Percentiles rank a stretch among this genome's conserved stretches.
Conservation (phyloP, 2,888 invertebrate genomes). For the Mythimna lalbum region DNA sequence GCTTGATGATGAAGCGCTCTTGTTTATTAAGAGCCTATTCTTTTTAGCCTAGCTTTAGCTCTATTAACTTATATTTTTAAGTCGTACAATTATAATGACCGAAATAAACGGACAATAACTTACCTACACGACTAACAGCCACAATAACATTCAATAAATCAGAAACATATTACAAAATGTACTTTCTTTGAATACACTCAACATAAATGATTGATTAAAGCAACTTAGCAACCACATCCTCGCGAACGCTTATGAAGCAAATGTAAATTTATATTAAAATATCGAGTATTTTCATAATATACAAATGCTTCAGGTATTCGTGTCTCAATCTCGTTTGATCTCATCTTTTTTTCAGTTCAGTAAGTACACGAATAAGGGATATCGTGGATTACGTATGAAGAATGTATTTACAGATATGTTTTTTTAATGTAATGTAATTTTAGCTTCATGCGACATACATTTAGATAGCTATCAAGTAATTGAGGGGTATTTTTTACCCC, state of each 20-base stretch:
- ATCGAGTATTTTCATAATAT: slow-evolving; percentile 57
- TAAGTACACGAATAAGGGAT: slow-evolving; percentile 62
- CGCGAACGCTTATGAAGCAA: slow-evolving; percentile 35
- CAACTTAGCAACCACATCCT: slow-evolving; percentile 29
- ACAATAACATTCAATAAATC: background rate
- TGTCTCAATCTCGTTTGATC: slow-evolving; percentile 60
- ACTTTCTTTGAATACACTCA: background rate
- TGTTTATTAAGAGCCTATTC: too few species aligned
- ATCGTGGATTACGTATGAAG: slow-evolving; percentile 56
- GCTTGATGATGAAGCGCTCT: too few species aligned
- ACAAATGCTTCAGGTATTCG: slow-evolving; percentile 55
- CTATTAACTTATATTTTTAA: background rate
- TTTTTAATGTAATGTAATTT: slow-evolving; percentile 45
- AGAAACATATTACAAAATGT: background rate
- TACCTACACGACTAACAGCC: background rate
- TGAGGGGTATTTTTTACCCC: slow-evolving; percentile 14
- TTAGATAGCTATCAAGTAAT: slow-evolving; percentile 11
- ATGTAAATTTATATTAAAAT: slow-evolving; percentile 55
- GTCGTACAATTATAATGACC: too few species aligned
- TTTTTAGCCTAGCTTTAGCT: too few species aligned
- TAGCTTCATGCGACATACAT: slow-evolving; percentile 2
- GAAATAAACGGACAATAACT: background rate
- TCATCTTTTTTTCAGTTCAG: slow-evolving; percentile 66
- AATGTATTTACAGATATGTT: slow-evolving; percentile 51
- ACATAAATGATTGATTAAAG: slow-evolving; percentile 29